A percentile compares a stretch with the other conserved stretches of the same genome.
Conservation (phyloP, 2,797 vertebrate species). For the Poeciliopsis gracilis region DNA sequence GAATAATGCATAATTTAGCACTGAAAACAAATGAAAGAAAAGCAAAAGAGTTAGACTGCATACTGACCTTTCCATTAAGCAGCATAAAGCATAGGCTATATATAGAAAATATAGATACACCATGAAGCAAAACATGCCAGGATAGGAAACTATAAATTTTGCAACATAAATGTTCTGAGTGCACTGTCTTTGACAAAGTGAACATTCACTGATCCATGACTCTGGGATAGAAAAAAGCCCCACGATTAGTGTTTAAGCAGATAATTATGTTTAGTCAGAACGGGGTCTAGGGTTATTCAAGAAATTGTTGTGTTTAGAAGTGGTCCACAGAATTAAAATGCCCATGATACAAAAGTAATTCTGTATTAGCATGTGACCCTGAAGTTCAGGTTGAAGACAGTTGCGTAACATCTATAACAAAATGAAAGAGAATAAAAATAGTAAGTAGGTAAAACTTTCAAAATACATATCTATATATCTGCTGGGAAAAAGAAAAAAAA, state of each 20-base stretch:
- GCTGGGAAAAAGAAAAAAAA: background rate
- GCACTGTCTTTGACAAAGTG: background rate
- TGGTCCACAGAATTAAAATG: background rate
- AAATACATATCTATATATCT: too few relatives aligned
- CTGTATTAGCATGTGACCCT: background rate
- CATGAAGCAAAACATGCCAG: too few relatives aligned
- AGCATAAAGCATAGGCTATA: background rate
- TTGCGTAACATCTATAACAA: slow-evolving; percentile 37
- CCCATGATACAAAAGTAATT: background rate
- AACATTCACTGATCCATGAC: background rate
- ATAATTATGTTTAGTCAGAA: background rate
- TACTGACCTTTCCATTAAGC: background rate
- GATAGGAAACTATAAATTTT: background rate
- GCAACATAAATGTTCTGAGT: background rate
- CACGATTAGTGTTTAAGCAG: background rate
- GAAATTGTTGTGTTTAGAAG: background rate
- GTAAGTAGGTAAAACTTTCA: background rate
- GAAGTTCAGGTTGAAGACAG: slow-evolving; percentile 35
- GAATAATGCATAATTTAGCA: background rate
- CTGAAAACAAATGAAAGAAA: background rate
- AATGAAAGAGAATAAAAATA: slow-evolving; percentile 7
- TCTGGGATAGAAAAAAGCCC: background rate
- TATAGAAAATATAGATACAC: background rate
- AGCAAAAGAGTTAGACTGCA: background rate
- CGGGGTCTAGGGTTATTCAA: background rate